Base-by-base conservation (phyloP, 2,888 invertebrate genomes). In the Lordiphosa fenestrarum region DNA sequence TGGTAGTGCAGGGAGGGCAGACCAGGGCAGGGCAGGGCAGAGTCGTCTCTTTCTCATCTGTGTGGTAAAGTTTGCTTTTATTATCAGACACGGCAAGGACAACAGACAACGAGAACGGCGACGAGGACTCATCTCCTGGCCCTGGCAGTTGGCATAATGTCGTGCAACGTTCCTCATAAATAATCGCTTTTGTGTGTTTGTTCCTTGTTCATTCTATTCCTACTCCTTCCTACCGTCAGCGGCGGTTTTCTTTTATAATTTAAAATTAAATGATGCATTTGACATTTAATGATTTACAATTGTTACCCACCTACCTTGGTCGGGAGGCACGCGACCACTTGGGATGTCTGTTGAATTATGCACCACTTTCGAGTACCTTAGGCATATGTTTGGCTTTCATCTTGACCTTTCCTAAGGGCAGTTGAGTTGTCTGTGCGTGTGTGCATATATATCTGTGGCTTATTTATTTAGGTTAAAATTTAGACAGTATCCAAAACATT, bases 251-350 rank as follows among this genome's bases (percentile, higher is more conserved):
- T 59, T 77, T 84, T 74, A 71, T 74, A 81, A 85, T 76, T 76
- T 85, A 61, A 70, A 76, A 81, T 84, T 81, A 78, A 85, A 73
- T 84, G 77, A 84, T 83, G 81, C 74, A 73, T 81, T 81, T 67
- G 71, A 66, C 78, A 76, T 81, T 77, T 84, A 81, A 81, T 85
- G 77, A 81, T 72, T 71, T 70, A 58, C 67, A 82, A 74, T 71
- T 65, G 74, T 62, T 69, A 50, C 54, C 60, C 10, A 30, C 30
- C 30, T 30, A 64, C 33, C 44, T 35, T 30, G 36, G 35, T 23
- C 25, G 33, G 15, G 50, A 9, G 35, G 10, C 40, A 52, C 21
- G 60, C 37, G 21, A 53, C 36, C 41, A 13, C 35, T 42, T 23
- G 13, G n/a, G 47, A 25, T 42, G 38, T 44, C 42, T 69, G 58